A percentile compares a stretch with the other conserved stretches of the same genome.
Evolutionary conservation across 2,797 vertebrate species (phyloP).

Genomic region (Urosaurus nigricauda): DNA sequence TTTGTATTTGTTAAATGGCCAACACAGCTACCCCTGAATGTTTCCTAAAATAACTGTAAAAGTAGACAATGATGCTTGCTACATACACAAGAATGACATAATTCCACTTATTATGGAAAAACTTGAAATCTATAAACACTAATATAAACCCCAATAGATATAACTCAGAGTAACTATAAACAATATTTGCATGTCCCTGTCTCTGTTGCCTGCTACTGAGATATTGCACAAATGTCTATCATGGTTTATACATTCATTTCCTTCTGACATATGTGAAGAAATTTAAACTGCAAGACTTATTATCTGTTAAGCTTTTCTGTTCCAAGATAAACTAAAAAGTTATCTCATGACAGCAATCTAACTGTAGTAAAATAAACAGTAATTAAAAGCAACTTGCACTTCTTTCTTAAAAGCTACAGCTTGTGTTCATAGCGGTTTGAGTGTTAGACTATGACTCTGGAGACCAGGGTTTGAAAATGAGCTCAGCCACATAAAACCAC

Average conservation of each 20-base stretch:
- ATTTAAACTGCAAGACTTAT: neutral
- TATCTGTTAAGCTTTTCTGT: neutral
- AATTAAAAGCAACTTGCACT: neutral
- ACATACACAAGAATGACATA: neutral
- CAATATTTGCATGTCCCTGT: too few species aligned
- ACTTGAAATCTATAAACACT: too few species aligned
- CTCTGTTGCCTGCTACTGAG: conserved; percentile 22
- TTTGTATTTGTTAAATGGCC: too few species aligned
- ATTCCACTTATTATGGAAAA: neutral
- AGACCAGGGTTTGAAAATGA: too few species aligned
- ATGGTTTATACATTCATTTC: neutral
- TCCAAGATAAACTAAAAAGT: neutral
- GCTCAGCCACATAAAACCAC: too few species aligned
- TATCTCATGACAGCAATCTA: neutral
- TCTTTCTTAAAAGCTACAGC: neutral
- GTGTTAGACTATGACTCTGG: too few species aligned
- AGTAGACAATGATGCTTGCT: neutral
- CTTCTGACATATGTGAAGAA: neutral
- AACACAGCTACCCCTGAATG: too few species aligned
- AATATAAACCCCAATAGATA: too few species aligned
- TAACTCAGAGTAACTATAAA: too few species aligned
- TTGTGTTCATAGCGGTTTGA: neutral
- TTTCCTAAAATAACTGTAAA: neutral
- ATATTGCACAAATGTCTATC: neutral
- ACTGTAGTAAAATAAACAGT: neutral